Conservation (phyloP, 2,888 invertebrate species). For the Stictocephala bisonia region DNA sequence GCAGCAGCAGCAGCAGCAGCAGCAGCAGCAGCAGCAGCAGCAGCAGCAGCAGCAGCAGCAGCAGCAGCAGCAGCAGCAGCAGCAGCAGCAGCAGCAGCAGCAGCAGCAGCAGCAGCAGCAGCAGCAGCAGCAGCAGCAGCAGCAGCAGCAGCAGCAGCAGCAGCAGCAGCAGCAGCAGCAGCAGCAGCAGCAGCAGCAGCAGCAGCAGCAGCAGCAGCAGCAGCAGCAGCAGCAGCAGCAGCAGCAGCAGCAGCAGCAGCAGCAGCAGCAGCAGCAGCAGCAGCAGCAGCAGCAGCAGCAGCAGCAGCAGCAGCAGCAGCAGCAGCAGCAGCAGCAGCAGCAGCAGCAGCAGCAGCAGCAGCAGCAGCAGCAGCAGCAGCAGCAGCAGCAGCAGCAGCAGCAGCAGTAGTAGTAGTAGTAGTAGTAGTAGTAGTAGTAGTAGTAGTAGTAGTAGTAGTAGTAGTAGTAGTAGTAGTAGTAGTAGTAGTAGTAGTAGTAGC, state of each 20-base stretch:
- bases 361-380: not conserved
- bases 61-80: not conserved
- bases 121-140: constrained; percentile 18
- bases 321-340: not conserved
- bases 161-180: constrained; percentile 21
- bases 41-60: not conserved
- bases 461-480: constrained; percentile 36
- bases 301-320: not conserved
- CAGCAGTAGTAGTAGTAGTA: constrained; percentile 35
- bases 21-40: constrained; percentile 12
- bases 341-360: not conserved
- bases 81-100: constrained; percentile 7
- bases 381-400: not conserved
- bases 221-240: constrained; percentile 31
- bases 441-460: constrained; percentile 36
- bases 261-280: constrained; percentile 16
- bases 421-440: constrained; percentile 36
- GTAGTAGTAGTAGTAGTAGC: constrained; percentile 35
- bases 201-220: constrained; percentile 22
- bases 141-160: constrained; percentile 25
- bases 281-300: constrained; percentile 4
- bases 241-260: constrained; percentile 25
- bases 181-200: constrained; percentile 34
- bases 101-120: not conserved
- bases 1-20: constrained; percentile 20